A percentile compares a stretch with the other conserved stretches of the same genome.
phyloP scores from a whole-genome alignment of 1,140 invertebrate genomes.

The Adelges cooleyi region DNA sequence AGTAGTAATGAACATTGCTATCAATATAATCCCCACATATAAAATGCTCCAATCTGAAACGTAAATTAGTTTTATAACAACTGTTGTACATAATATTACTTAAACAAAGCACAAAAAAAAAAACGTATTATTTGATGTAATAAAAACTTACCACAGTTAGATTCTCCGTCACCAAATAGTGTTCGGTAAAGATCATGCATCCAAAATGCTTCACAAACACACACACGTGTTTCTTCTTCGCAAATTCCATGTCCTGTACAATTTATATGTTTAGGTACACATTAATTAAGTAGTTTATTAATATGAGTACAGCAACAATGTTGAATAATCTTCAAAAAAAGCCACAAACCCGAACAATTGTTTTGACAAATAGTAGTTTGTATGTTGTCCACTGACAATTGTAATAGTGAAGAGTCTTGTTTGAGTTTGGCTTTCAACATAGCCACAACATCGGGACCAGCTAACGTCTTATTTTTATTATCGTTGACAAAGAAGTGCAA shows the following conservation, averaged over 20 bases:
- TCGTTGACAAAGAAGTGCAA: conserved; percentile 49
- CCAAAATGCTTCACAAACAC: conserved; percentile 90
- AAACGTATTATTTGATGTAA: no score
- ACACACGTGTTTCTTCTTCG: conserved; percentile 67
- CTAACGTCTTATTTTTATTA: conserved; percentile 39
- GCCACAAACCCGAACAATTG: conserved; percentile 64
- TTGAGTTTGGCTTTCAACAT: conserved; percentile 53
- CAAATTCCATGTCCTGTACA: conserved; percentile 72
- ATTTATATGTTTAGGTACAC: conserved; percentile 18
- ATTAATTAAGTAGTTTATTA: conserved; percentile 2
- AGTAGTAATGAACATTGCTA: conserved; percentile 51
- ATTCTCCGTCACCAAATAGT: conserved; percentile 51
- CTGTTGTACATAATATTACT: no score
- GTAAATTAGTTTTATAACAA: conserved; percentile 19
- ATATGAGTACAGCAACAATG: no score
- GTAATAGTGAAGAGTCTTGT: conserved; percentile 58
- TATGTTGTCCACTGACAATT: conserved; percentile 58
- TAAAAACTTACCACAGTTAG: conserved; percentile 59
- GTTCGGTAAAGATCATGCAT: conserved; percentile 67
- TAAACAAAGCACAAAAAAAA: no score
- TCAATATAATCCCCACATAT: conserved; percentile 66
- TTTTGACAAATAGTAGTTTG: conserved; percentile 81
- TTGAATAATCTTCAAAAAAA: neutral
- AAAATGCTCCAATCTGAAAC: conserved; percentile 73
- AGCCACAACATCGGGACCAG: conserved; percentile 43